Conservation (phyloP, 2,113 vertebrate species). For the Falcunculus frontatus region DNA sequence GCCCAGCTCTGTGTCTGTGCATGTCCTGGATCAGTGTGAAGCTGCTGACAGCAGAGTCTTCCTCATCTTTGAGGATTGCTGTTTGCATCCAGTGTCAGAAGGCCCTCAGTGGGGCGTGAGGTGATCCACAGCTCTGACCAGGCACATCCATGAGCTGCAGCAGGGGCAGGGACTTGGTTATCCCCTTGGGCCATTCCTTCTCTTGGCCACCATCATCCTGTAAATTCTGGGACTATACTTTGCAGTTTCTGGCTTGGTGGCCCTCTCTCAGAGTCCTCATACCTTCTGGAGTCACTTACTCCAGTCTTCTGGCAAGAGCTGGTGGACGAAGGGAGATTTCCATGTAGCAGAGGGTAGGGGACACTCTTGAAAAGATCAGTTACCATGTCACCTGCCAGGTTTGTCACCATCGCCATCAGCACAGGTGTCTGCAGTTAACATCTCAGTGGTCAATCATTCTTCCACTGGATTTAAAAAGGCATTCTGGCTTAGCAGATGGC, state of each 20-base stretch:
- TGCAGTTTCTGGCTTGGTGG: not conserved
- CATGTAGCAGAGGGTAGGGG: not conserved
- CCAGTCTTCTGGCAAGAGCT: not conserved
- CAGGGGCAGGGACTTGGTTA: not conserved
- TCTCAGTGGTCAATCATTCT: not conserved
- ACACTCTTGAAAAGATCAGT: not conserved
- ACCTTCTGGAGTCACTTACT: not conserved
- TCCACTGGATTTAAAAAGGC: not conserved
- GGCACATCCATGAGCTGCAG: not conserved
- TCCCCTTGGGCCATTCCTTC: not conserved
- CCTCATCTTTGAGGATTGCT: not conserved
- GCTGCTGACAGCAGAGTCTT: not conserved
- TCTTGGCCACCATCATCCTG: not conserved
- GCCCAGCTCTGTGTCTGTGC: not conserved
- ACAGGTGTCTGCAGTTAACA: not conserved
- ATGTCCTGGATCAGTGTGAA: not conserved
- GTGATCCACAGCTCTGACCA: not conserved
- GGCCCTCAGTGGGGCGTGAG: not conserved
- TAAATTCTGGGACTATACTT: not conserved
- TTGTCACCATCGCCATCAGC: not conserved
- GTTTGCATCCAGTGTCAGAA: not conserved
- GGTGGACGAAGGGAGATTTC: not conserved
- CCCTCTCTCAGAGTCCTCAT: not conserved
- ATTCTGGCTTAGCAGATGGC: not conserved
- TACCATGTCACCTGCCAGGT: not conserved